phyloP scores from a whole-genome alignment of 2,888 invertebrate species.

The Zygothrica quintamaculata region DNA sequence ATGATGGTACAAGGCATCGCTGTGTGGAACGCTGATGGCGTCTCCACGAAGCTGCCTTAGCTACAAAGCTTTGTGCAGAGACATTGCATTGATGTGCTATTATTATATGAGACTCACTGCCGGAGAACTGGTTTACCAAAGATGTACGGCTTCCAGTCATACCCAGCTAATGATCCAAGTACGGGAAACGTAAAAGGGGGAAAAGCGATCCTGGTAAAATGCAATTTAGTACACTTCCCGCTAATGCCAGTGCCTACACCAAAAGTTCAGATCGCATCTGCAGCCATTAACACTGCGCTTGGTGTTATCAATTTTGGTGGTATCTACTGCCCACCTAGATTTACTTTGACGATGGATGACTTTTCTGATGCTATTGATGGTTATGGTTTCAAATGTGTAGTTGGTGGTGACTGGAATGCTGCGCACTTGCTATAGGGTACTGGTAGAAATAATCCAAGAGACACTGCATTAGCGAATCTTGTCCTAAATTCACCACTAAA shows the following conservation, averaged over 20 bases:
- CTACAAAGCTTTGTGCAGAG: too few relatives aligned
- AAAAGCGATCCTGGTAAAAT: too few relatives aligned
- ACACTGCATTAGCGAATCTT: too few relatives aligned
- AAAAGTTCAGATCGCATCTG: neutral
- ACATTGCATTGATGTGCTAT: neutral
- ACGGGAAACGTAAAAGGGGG: neutral
- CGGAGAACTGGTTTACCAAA: neutral
- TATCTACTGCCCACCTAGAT: neutral
- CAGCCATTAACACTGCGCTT: constrained; percentile 1
- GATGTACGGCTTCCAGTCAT: neutral
- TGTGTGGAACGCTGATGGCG: too few relatives aligned
- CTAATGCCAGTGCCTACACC: neutral
- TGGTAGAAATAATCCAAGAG: neutral
- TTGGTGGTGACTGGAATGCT: neutral
- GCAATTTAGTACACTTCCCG: neutral
- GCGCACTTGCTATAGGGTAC: neutral
- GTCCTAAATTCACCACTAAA: neutral
- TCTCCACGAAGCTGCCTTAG: too few relatives aligned
- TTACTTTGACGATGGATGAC: neutral
- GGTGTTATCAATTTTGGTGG: neutral
- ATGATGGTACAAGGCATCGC: neutral
- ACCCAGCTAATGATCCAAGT: neutral
- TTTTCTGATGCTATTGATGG: neutral
- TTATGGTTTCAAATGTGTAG: neutral
- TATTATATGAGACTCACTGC: neutral